Conservation (phyloP, 2,888 invertebrate genomes). For the Xestia xanthographa region DNA sequence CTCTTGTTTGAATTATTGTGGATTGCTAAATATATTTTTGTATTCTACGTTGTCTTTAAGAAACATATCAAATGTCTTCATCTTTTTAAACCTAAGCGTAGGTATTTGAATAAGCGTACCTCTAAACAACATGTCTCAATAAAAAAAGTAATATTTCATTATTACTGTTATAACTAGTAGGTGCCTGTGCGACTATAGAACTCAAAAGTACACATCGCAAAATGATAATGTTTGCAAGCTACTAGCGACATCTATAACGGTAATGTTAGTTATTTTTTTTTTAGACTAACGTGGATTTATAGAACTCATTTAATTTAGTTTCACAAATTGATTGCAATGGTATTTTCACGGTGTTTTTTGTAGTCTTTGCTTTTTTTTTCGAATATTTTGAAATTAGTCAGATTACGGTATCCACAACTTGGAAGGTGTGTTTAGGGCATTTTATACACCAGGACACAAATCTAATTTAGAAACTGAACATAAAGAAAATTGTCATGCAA, state of each 20-base stretch:
- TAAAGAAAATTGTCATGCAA: neutral
- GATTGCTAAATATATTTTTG: neutral
- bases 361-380: neutral
- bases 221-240: conserved; percentile 4
- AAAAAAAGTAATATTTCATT: conserved; percentile 50
- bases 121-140: neutral
- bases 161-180: conserved; percentile 38
- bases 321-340: neutral
- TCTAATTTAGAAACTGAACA: neutral
- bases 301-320: neutral
- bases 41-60: neutral
- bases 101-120: neutral
- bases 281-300: neutral
- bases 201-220: conserved; percentile 29
- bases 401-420: neutral
- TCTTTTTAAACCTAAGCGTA: neutral
- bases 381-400: neutral
- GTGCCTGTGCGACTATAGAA: conserved; percentile 19
- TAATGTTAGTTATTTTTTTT: neutral
- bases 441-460: neutral
- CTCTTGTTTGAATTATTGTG: neutral
- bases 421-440: neutral
- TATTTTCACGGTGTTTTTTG: neutral
- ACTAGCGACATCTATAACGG: conserved; percentile 25
- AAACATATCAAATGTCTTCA: neutral